These are phyloP conservation scores for Popillia japonica DNA, from an alignment of 1,140 invertebrate species.

Conservation along the genomic window DNA sequence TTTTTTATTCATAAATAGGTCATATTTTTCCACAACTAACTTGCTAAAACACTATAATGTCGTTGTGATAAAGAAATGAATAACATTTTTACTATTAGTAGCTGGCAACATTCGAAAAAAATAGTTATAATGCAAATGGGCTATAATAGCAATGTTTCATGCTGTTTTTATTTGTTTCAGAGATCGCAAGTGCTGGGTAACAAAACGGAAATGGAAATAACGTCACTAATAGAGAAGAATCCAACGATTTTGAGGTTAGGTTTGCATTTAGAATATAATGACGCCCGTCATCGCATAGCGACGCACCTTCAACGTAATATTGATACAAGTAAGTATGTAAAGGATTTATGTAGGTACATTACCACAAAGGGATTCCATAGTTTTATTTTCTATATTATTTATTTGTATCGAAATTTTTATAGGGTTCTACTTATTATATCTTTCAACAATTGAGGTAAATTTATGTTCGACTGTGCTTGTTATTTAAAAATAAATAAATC, in stretches of 20 bases:
- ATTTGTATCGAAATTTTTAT: neutral
- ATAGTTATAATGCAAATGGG: no score
- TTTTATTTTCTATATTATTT: slow-evolving; percentile 23
- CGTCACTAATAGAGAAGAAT: slow-evolving; percentile 92
- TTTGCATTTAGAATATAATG: slow-evolving; percentile 94
- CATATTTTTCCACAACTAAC: no score
- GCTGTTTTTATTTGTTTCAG: slow-evolving; percentile 64
- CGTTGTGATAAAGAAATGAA: no score
- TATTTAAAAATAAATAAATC: neutral
- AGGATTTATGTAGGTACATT: neutral
- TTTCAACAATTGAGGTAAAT: slow-evolving; percentile 23
- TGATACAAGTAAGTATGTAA: slow-evolving; percentile 86
- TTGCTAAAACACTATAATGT: no score
- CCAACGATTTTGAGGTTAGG: slow-evolving; percentile 89
- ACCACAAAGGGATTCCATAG: no score
- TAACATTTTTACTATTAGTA: no score
- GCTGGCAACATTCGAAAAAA: no score
- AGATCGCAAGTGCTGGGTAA: slow-evolving; percentile 94
- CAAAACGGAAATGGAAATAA: slow-evolving; percentile 98
- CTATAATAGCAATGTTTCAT: neutral
- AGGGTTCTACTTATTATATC: slow-evolving; percentile 16
- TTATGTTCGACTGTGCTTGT: neutral
- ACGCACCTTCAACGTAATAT: slow-evolving; percentile 94
- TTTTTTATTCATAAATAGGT: no score
- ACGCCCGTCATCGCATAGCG: slow-evolving; percentile 91